Base-by-base conservation (phyloP, 2,888 invertebrate genomes). In the Dichetophora obliterata region DNA sequence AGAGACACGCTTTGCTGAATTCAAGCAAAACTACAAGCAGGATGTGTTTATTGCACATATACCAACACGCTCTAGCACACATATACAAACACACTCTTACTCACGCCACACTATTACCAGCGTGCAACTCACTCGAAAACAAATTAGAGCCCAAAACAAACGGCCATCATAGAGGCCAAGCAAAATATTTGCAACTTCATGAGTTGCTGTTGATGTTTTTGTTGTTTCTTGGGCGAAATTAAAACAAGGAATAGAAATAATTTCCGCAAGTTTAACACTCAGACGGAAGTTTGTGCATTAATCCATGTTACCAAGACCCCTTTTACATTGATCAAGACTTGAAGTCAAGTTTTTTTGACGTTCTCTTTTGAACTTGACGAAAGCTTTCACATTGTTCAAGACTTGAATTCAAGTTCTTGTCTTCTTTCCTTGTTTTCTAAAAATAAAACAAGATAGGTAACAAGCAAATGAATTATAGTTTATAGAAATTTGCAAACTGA, bases 71-170 rank as follows among this genome's bases (percentile, higher is more conserved):
- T 37, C 27, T 11, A 24, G 50, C 19, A 19, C 27, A 74, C 50
- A 72, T 9, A 14, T 24, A 24, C 3, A 27, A 24, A 16, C 31
- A 24, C 16, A 70, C 37, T 4, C 31, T 3, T 24, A 66, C 11
- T 19, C 54, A 31, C 54, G 27, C 9, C 43, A 63, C 63, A 48
- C 19, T 57, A 24, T 43, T 6, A 59, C 11, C 5, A 27, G 2
- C 8, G 6, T 19, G 1, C 19, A 31, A 50, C 50, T 24, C 50
- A 68, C 68, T 68, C n/a, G 68, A 50, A 50, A 50, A 68, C 50
- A 68, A 68, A 68, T 66, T 66, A 43, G 50, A 50, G 24, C 16
- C 50, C 31, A n/a, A 63, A 63, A 63, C 63, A 63, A 63, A n/a
- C n/a, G 61, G 2, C 61, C 6, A 27, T 24, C 27, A 61, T 54